A percentile compares a stretch with the other conserved stretches of the same genome.
Evolutionary conservation across 2,888 invertebrate genomes (phyloP).

Genomic region (Macropis europaea): DNA sequence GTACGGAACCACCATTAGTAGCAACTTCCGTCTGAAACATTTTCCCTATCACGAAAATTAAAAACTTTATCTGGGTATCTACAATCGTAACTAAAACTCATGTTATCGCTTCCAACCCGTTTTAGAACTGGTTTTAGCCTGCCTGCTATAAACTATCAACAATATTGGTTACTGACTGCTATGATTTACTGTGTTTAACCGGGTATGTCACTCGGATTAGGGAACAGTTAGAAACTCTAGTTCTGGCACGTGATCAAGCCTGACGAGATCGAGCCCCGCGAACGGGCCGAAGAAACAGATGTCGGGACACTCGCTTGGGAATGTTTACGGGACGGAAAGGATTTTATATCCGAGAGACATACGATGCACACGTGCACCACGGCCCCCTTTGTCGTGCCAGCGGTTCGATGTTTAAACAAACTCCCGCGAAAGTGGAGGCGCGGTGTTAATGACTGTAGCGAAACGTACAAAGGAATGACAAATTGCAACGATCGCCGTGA

Average conservation of each 20-base stretch:
- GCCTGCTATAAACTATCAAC: too few relatives aligned
- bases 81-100: too few relatives aligned
- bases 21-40: too few relatives aligned
- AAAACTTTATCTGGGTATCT: too few relatives aligned
- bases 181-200: too few relatives aligned
- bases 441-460: conserved; percentile 51
- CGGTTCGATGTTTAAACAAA: conserved; percentile 62
- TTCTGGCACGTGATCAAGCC: conserved; percentile 57
- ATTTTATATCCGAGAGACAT: conserved; percentile 61
- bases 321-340: conserved; percentile 57
- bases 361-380: conserved; percentile 58
- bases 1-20: too few relatives aligned
- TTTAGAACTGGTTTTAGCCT: too few relatives aligned
- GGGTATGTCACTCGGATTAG: conserved; percentile 8
- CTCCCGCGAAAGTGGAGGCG: conserved; percentile 45
- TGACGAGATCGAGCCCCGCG: conserved; percentile 29
- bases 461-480: conserved; percentile 53
- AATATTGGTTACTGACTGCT: too few relatives aligned
- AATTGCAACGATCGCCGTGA: conserved; percentile 50
- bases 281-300: conserved; percentile 58
- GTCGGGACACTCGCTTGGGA: conserved; percentile 59
- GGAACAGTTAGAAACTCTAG: conserved; percentile 38
- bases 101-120: too few relatives aligned
- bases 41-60: too few relatives aligned
- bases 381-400: conserved; percentile 43